Percentiles rank a stretch among this genome's conserved stretches.
phyloP scores from a whole-genome alignment of 2,113 vertebrate species.

The Dasyurus viverrinus region DNA sequence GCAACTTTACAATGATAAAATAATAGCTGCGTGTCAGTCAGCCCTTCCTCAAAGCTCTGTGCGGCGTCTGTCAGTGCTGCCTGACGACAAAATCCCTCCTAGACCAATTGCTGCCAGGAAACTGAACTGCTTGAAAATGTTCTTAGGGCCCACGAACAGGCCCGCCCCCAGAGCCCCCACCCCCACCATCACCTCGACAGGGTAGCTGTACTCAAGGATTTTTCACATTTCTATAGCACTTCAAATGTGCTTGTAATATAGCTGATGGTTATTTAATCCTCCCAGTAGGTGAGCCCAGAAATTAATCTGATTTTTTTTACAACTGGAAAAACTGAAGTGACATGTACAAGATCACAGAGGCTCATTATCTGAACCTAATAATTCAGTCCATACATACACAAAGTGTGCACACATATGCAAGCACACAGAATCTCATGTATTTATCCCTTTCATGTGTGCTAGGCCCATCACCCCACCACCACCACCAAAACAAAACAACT shows the following conservation, averaged over 20 bases:
- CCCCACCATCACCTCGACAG: not conserved
- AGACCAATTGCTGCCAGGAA: conserved; percentile 60
- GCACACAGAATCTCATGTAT: too few species aligned
- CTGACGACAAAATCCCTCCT: conserved; percentile 38
- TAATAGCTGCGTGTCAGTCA: conserved; percentile 48
- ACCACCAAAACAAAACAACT: too few species aligned
- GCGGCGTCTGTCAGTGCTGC: conserved; percentile 46
- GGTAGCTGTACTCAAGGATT: conserved; percentile 2
- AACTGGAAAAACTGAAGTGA: not conserved
- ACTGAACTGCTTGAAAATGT: conserved; percentile 26
- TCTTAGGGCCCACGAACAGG: not conserved
- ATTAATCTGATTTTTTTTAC: conserved; percentile 15
- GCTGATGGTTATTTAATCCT: conserved; percentile 41
- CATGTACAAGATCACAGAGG: not conserved
- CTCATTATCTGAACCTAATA: not conserved
- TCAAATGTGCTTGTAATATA: conserved; percentile 40
- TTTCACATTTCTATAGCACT: conserved; percentile 53
- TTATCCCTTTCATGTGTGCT: not conserved
- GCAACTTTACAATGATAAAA: conserved; percentile 67
- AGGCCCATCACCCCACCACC: not conserved
- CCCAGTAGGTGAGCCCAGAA: conserved; percentile 8
- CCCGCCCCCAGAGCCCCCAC: too few species aligned
- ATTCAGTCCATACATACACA: not conserved
- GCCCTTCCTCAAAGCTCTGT: conserved; percentile 56
- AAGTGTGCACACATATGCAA: not conserved